Percentiles rank a stretch among this genome's conserved stretches.
Evolutionary conservation across 1,140 invertebrate genomes (phyloP).

Genomic region (Battus philenor): DNA sequence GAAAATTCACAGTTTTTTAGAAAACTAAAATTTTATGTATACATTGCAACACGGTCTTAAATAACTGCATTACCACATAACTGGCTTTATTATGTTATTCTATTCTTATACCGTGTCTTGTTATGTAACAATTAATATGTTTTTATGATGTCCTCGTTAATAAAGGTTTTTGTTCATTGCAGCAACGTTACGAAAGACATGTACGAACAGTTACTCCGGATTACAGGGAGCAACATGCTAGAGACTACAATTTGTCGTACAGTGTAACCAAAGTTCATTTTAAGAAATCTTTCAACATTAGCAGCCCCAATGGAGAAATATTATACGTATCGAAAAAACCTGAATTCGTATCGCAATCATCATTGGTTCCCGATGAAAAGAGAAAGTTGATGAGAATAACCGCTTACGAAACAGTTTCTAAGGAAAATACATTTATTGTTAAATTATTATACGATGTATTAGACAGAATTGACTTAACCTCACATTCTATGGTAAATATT

Average conservation of each 20-base stretch:
- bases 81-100: no score
- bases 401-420: conserved; percentile 18
- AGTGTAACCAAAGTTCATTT: conserved; percentile 23
- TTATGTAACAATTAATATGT: no score
- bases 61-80: no score
- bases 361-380: conserved; percentile 35
- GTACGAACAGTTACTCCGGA: conserved; percentile 41
- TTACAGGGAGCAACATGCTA: conserved; percentile 14
- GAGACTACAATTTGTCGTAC: not conserved
- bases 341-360: conserved; percentile 22
- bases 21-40: no score
- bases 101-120: no score
- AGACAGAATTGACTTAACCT: conserved; percentile 18
- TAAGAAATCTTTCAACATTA: conserved; percentile 20
- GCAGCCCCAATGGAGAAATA: conserved; percentile 20
- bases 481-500: conserved; percentile 3
- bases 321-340: conserved; percentile 21
- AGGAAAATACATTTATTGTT: conserved; percentile 37
- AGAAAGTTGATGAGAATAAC: conserved; percentile 23
- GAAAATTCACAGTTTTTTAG: no score
- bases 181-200: conserved; percentile 48
- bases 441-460: conserved; percentile 37
- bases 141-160: no score
- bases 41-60: no score
- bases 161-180: conserved; percentile 9